A percentile compares a stretch with the other conserved stretches of the same genome.
Conservation (phyloP, 2,113 vertebrate species). For the Python bivittatus region DNA sequence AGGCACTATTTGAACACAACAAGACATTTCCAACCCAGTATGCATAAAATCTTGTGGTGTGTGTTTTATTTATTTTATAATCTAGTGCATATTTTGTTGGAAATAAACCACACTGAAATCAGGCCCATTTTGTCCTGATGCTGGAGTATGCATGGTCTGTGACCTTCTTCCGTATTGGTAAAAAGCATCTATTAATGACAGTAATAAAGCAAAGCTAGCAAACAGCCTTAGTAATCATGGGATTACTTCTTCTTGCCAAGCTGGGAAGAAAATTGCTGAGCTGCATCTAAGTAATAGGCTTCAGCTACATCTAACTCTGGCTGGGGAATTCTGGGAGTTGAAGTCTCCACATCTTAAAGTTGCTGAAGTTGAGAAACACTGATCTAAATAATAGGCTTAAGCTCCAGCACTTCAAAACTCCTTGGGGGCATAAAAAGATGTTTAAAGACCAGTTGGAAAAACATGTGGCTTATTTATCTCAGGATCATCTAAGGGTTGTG, state of each 20-base stretch:
- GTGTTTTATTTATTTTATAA: background rate
- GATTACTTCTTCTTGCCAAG: background rate
- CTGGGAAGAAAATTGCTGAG: background rate
- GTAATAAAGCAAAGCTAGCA: fast-evolving
- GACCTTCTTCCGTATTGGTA: background rate
- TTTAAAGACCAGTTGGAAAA: slow-evolving; percentile 17
- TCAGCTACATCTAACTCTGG: background rate
- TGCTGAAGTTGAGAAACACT: background rate
- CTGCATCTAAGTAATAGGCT: background rate
- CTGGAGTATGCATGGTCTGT: background rate
- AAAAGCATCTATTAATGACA: slow-evolving; percentile 22
- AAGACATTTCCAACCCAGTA: background rate
- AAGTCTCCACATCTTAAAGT: background rate
- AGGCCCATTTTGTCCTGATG: background rate
- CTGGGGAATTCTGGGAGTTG: background rate
- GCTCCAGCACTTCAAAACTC: background rate
- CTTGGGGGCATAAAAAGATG: background rate
- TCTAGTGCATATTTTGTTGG: background rate
- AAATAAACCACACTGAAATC: background rate
- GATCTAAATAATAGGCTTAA: background rate
- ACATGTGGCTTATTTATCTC: background rate
- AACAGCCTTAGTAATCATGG: background rate
- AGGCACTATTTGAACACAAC: background rate
- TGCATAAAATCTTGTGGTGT: background rate
- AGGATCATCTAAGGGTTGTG: background rate